These are phyloP conservation scores for Aphaenogaster rudis DNA, from an alignment of 1,140 invertebrate species.

Conservation along the genomic window DNA sequence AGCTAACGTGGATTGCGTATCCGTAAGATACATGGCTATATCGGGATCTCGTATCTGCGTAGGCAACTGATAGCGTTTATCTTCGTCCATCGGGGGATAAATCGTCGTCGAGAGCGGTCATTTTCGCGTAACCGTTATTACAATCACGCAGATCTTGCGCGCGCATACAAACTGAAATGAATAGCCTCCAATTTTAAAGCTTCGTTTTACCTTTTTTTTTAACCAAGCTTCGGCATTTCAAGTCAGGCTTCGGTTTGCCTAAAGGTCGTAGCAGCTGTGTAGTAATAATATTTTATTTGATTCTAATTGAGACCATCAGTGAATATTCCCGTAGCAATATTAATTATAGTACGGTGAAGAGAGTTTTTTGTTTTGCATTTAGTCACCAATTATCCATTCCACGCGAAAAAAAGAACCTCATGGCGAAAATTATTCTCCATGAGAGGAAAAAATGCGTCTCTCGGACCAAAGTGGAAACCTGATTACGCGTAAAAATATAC, in stretches of 20 bases:
- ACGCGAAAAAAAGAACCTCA: background rate
- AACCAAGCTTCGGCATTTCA: background rate
- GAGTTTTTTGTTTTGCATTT: conserved; percentile 4
- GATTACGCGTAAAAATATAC: conserved; percentile 46
- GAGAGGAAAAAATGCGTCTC: background rate
- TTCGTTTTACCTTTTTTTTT: background rate
- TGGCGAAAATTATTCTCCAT: conserved; percentile 1
- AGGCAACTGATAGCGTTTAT: conserved; percentile 38
- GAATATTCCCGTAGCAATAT: background rate
- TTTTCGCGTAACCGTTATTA: conserved; percentile 39
- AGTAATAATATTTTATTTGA: conserved; percentile 24
- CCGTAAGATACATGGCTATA: background rate
- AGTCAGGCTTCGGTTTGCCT: background rate
- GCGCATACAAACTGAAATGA: conserved; percentile 11
- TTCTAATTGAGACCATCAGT: conserved; percentile 36
- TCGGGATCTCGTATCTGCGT: conserved; percentile 21
- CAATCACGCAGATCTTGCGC: conserved; percentile 12
- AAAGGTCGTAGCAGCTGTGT: background rate
- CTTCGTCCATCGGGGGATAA: conserved; percentile 12
- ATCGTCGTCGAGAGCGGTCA: background rate
- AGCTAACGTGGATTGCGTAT: background rate
- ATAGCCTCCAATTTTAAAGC: conserved; percentile 26
- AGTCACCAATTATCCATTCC: conserved; percentile 46
- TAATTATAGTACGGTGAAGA: conserved; percentile 25
- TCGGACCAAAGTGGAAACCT: conserved; percentile 15